Conservation (phyloP, 2,888 invertebrate species). For the Mythimna albipuncta region DNA sequence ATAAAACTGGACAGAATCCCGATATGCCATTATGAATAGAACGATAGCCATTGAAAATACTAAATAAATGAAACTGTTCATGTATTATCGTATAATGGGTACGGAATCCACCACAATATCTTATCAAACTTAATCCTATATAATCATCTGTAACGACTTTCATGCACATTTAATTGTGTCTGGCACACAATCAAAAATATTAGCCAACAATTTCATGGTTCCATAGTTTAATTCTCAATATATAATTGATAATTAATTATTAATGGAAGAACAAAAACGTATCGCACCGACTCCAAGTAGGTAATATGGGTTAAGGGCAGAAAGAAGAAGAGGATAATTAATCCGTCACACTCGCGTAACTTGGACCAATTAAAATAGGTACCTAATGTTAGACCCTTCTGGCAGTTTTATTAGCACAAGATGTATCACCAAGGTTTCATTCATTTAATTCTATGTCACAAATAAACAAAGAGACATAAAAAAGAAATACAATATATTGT, state of each 20-base stretch:
- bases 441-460: background rate
- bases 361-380: background rate
- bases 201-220: background rate
- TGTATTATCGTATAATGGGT: background rate
- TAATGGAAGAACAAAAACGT: no score
- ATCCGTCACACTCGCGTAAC: background rate
- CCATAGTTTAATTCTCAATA: background rate
- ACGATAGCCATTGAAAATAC: conserved; percentile 7
- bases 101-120: conserved; percentile 31
- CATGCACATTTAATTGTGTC: background rate
- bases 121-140: conserved; percentile 29
- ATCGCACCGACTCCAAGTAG: no score
- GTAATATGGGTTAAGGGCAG: no score
- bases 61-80: background rate
- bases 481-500: no score
- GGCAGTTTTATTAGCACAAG: background rate
- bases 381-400: no score
- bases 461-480: background rate
- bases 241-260: background rate
- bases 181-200: background rate
- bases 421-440: background rate
- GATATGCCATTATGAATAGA: no score
- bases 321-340: background rate
- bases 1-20: background rate
- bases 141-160: conserved; percentile 17